Percentiles rank a stretch among this genome's conserved stretches.
These are phyloP conservation scores for Macrobrachium rosenbergii DNA, from an alignment of 1,140 invertebrate genomes.

Conservation along the genomic window DNA sequence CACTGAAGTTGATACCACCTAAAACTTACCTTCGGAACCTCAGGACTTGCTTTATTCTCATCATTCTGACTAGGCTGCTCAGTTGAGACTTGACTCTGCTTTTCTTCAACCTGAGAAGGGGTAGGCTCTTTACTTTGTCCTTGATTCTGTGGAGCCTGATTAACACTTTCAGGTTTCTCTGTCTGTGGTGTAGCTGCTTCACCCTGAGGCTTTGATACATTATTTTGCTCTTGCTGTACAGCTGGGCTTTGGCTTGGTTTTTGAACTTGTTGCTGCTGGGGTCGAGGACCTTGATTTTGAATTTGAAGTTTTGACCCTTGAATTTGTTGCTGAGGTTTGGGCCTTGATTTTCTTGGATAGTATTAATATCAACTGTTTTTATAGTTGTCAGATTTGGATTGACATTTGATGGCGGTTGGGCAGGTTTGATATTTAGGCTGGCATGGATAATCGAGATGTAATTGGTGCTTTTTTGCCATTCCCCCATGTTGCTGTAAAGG, in stretches of 20 bases:
- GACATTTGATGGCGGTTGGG: background rate
- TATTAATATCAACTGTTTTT: constrained; percentile 45
- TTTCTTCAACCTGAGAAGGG: too few relatives aligned
- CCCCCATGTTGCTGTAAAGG: constrained; percentile 20
- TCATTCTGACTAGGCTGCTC: too few relatives aligned
- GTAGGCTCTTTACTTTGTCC: background rate
- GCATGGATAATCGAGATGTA: constrained; percentile 44
- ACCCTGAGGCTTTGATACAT: background rate
- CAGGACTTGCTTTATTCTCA: too few relatives aligned
- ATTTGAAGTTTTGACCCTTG: background rate
- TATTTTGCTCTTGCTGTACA: too few relatives aligned
- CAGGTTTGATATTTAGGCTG: constrained; percentile 4
- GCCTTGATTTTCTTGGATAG: constrained; percentile 21
- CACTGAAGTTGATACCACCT: too few relatives aligned
- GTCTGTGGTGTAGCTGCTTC: background rate
- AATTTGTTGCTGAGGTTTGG: constrained; percentile 18
- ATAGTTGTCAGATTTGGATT: constrained; percentile 53
- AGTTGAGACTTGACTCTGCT: too few relatives aligned
- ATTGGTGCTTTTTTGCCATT: constrained; percentile 41
- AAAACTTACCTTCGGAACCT: too few relatives aligned
- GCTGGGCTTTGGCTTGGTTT: background rate
- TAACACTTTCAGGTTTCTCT: too few relatives aligned
- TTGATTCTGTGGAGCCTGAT: constrained; percentile 7
- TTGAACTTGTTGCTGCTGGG: constrained; percentile 10
- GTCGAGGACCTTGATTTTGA: background rate